Evolutionary conservation across 2,113 vertebrate species (phyloP).

Genomic region (Pagrus major): DNA sequence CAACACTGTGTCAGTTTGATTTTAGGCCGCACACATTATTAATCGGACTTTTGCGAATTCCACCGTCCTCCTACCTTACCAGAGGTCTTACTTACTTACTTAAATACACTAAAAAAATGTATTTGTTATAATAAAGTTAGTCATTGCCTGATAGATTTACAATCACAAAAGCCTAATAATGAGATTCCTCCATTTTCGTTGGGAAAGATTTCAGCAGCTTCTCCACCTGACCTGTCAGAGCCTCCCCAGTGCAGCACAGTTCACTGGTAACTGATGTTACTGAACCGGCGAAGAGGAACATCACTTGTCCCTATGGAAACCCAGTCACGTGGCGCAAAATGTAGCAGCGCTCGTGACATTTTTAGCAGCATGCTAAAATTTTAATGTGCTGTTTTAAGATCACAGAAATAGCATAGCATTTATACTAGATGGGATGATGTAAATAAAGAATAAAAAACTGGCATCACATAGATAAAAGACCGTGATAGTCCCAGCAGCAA

Average conservation of each 20-base stretch:
- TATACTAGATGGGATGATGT: conserved; percentile 6
- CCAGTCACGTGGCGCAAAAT: conserved; percentile 27
- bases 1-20: not conserved
- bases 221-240: not conserved
- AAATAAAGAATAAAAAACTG: conserved; percentile 7
- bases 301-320: conserved; percentile 15
- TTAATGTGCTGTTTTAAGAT: conserved; percentile 52
- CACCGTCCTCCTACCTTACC: not conserved
- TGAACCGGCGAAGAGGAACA: not conserved
- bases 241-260: not conserved
- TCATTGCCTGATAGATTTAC: not conserved
- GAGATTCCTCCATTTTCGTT: not conserved
- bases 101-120: too few species aligned
- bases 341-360: conserved; percentile 6
- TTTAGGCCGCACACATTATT: not conserved
- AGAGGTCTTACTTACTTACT: not conserved
- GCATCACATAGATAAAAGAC: not conserved
- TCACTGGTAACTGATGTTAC: not conserved
- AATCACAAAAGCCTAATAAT: not conserved
- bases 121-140: too few species aligned
- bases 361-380: conserved; percentile 38
- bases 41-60: not conserved
- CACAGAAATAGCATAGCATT: conserved; percentile 5
- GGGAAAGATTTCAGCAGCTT: not conserved
- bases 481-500: not conserved